Evolutionary conservation across 2,888 invertebrate species (phyloP).

Genomic region (Mongoloraphidia duomilia): DNA sequence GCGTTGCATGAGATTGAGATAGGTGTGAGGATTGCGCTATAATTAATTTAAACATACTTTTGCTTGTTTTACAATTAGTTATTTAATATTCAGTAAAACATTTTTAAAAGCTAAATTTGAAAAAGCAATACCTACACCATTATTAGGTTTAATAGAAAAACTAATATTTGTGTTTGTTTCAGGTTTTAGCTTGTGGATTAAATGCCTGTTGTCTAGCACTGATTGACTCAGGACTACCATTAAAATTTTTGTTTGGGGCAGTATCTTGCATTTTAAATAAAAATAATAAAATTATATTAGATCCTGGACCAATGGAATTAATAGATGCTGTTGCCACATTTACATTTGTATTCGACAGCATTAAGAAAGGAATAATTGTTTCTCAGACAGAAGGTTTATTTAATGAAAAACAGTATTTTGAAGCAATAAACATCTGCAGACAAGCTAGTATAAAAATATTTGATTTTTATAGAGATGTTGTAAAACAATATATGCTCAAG

Average conservation of each 20-base stretch:
- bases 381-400: slow-evolving; percentile 59
- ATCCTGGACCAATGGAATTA: slow-evolving; percentile 26
- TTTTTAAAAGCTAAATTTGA: too few species aligned
- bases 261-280: slow-evolving; percentile 56
- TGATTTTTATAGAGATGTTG: slow-evolving; percentile 52
- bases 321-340: slow-evolving; percentile 44
- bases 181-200: slow-evolving; percentile 65
- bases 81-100: background rate
- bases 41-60: too few species aligned
- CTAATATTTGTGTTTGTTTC: slow-evolving; percentile 22
- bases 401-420: slow-evolving; percentile 48
- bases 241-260: slow-evolving; percentile 70
- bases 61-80: too few species aligned
- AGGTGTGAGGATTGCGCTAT: too few species aligned
- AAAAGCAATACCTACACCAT: too few species aligned
- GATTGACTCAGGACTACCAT: slow-evolving; percentile 67
- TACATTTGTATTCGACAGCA: slow-evolving; percentile 62
- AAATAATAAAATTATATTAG: slow-evolving; percentile 32
- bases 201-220: slow-evolving; percentile 75
- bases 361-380: slow-evolving; percentile 38
- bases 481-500: slow-evolving; percentile 39
- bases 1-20: too few species aligned
- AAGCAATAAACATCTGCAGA: slow-evolving; percentile 48
- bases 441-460: slow-evolving; percentile 54
- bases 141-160: too few species aligned